These are phyloP conservation scores for Drosophila dives DNA, from an alignment of 2,888 invertebrate genomes.

Conservation along the genomic window DNA sequence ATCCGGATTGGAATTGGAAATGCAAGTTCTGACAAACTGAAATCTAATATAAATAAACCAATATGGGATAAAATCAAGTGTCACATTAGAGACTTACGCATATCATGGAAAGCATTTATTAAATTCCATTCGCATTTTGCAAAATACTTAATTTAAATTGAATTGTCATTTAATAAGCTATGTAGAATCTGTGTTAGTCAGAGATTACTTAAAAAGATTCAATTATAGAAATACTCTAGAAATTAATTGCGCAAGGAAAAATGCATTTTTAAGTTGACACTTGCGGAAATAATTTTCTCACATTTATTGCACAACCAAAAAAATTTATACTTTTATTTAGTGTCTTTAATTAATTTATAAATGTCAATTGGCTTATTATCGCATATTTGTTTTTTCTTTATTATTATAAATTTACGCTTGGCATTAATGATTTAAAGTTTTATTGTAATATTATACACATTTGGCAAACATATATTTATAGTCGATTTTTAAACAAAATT, in stretches of 20 bases:
- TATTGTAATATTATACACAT: not conserved
- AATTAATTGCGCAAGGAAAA: slow-evolving; percentile 7
- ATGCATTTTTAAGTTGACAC: slow-evolving; percentile 7
- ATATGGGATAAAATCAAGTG: not conserved
- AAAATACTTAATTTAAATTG: not conserved
- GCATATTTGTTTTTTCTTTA: not conserved
- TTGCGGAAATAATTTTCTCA: slow-evolving; percentile 14
- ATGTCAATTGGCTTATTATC: slow-evolving; percentile 13
- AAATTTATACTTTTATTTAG: not conserved
- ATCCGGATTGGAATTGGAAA: slow-evolving; percentile 22
- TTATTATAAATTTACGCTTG: not conserved
- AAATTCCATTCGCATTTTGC: not conserved
- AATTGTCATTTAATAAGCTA: not conserved
- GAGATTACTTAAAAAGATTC: slow-evolving; percentile 1
- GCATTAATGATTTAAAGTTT: not conserved
- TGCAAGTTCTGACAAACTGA: slow-evolving; percentile 13
- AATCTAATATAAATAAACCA: slow-evolving; percentile 27
- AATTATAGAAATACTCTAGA: not conserved
- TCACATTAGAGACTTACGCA: not conserved
- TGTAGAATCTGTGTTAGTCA: not conserved
- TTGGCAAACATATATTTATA: not conserved
- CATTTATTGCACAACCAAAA: slow-evolving; percentile 7
- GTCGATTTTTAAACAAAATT: not conserved
- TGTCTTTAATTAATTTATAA: slow-evolving; percentile 9
- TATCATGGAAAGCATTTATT: not conserved